Evolutionary conservation across 2,113 vertebrate species (phyloP).

Genomic region (Suncus etruscus): DNA sequence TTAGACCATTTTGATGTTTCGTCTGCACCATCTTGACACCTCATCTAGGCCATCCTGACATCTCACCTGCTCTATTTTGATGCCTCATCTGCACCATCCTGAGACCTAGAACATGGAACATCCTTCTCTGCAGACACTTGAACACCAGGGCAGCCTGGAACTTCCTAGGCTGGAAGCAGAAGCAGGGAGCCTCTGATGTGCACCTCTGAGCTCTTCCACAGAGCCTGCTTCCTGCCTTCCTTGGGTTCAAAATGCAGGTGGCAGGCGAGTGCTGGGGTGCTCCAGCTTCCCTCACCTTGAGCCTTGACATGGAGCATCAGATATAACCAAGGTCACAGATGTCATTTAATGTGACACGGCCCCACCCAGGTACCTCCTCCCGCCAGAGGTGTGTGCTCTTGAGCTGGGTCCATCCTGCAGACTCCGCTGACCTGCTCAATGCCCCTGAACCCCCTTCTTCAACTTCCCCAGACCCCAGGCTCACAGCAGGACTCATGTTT

Average conservation of each 20-base stretch:
- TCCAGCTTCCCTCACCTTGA: background rate
- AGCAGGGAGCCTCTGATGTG: fast-evolving
- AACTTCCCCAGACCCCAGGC: background rate
- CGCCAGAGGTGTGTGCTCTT: slow-evolving; percentile 32
- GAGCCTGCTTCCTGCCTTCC: background rate
- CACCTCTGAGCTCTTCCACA: background rate
- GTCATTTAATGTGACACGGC: background rate
- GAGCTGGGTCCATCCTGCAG: background rate
- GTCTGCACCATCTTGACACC: too few species aligned
- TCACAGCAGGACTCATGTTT: fast-evolving
- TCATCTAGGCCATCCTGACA: too few species aligned
- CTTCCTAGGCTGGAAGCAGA: background rate
- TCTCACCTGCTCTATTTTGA: too few species aligned
- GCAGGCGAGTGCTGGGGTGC: background rate
- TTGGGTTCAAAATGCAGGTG: background rate
- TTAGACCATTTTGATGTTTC: too few species aligned
- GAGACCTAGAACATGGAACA: background rate
- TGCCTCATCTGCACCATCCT: background rate
- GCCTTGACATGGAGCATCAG: background rate
- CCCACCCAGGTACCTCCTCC: slow-evolving; percentile 40
- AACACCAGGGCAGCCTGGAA: background rate
- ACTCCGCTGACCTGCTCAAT: slow-evolving; percentile 9
- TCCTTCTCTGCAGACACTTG: background rate
- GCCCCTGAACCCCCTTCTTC: background rate
- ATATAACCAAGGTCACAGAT: slow-evolving; percentile 68